Percentiles rank a stretch among this genome's conserved stretches.
Evolutionary conservation across 1,140 invertebrate genomes (phyloP).

Genomic region (Luehdorfia chinensis): DNA sequence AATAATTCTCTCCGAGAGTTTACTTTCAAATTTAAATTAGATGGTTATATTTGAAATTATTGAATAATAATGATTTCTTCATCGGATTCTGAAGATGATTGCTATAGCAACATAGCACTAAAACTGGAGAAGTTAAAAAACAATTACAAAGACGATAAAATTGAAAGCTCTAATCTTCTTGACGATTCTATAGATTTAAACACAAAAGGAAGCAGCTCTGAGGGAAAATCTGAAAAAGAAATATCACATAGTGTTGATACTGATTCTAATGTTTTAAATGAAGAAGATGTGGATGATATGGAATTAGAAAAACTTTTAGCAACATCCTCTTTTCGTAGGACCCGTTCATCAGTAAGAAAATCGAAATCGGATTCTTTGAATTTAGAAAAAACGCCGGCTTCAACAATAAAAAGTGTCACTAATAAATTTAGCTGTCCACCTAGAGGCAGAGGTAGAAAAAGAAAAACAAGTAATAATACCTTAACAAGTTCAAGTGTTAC

Average conservation of each 20-base stretch:
- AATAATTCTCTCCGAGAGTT: no score
- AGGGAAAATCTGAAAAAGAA: background rate
- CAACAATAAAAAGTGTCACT: no score
- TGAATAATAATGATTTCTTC: conserved; percentile 27
- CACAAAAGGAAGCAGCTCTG: background rate
- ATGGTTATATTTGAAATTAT: no score
- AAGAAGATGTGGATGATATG: conserved; percentile 1
- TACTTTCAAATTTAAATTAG: no score
- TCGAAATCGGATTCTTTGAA: background rate
- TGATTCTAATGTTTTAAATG: background rate
- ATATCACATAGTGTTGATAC: background rate
- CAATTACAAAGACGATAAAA: conserved; percentile 30
- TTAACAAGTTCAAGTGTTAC: no score
- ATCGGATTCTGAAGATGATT: conserved; percentile 57
- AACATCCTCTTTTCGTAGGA: background rate
- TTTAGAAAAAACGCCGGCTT: no score
- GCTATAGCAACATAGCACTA: conserved; percentile 40
- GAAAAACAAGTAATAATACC: background rate
- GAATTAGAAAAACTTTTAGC: conserved; percentile 5
- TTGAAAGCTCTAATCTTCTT: conserved; percentile 25
- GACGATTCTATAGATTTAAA: conserved; percentile 20
- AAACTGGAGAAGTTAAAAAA: conserved; percentile 40
- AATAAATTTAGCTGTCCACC: no score
- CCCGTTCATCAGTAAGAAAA: conserved; percentile 4
- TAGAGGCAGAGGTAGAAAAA: conserved; percentile 19